phyloP scores from a whole-genome alignment of 2,888 invertebrate genomes.

The Cybosia mesomella region DNA sequence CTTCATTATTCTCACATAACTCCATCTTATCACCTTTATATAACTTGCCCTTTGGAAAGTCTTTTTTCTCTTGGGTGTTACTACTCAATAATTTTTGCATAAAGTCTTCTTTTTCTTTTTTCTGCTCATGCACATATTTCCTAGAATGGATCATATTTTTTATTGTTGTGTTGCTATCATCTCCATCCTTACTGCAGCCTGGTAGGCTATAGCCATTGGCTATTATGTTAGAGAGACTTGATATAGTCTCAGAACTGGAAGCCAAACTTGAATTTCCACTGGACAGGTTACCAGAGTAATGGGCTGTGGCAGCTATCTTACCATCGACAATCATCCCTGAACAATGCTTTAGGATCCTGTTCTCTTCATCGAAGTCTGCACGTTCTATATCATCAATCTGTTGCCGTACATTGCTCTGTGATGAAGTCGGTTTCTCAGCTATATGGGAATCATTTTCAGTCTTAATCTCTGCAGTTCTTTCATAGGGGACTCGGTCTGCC shows the following conservation, averaged over 20 bases:
- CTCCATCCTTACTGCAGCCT: slow-evolving; percentile 77
- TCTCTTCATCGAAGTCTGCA: slow-evolving; percentile 82
- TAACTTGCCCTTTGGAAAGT: slow-evolving; percentile 79
- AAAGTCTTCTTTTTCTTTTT: slow-evolving; percentile 71
- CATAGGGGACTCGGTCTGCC: slow-evolving; percentile 61
- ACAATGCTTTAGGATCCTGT: slow-evolving; percentile 78
- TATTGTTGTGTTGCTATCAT: slow-evolving; percentile 74
- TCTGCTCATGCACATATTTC: slow-evolving; percentile 60
- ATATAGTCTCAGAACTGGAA: slow-evolving; percentile 80
- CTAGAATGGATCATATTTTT: slow-evolving; percentile 75
- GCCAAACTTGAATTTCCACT: slow-evolving; percentile 77
- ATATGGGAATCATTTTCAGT: slow-evolving; percentile 69
- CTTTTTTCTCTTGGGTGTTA: slow-evolving; percentile 74
- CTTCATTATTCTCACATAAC: slow-evolving; percentile 66
- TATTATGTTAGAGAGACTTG: slow-evolving; percentile 68
- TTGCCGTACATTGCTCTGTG: slow-evolving; percentile 62
- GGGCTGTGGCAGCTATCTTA: slow-evolving; percentile 64
- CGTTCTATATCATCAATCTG: slow-evolving; percentile 80
- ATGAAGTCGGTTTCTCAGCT: slow-evolving; percentile 56
- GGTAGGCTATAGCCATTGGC: slow-evolving; percentile 71
- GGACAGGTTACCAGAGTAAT: slow-evolving; percentile 71
- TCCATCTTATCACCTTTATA: slow-evolving; percentile 73
- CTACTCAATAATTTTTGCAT: slow-evolving; percentile 79
- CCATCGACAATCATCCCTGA: slow-evolving; percentile 76
- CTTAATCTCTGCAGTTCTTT: slow-evolving; percentile 72